Base-by-base conservation (phyloP, 2,797 vertebrate species). In the Melanotaenia nigrans region DNA sequence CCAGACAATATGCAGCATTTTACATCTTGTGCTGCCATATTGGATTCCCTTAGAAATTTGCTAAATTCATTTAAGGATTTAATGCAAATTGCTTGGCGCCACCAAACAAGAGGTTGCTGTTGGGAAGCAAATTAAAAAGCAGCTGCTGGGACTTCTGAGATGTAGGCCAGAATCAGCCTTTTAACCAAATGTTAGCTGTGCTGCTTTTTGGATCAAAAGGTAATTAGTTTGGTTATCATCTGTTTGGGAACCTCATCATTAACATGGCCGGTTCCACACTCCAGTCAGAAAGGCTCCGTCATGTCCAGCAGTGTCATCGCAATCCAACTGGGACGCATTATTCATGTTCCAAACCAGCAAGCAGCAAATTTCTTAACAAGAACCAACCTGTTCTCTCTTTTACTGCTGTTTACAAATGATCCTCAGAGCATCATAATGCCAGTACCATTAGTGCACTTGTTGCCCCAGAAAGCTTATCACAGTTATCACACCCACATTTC, bases 61-160 rank as follows among this genome's bases (percentile, higher is more conserved):
- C 58, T 71, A 75, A 89, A 87, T 79, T 81, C 74, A 82, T 81
- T 83, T 65, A 66, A 76, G 75, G 67, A 70, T 88, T 79, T 64
- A 79, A 77, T 69, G 65, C 71, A 83, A 83, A 90, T 83, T 89
- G 77, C 65, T 86, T 82, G 73, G 83, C 75, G 80, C 58, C 79
- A 30, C 73, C 53, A 82, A 84, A 89, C 71, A 80, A 75, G 63
- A 61, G 32, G 51, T 65, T 62, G 77, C 77, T 30, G 70, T 65
- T 73, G 59, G 66, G 82, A 84, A 87, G 71, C 74, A 64, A 83
- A 84, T 80, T 70, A 83, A 51, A 79, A 74, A 83, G 55, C 18
- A 45, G 58, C 63, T 38, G 72, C 49, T 45, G 72, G 68, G 80
- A 81, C 73, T 57, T 86, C 1, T 24, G 40, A 64, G 71, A 61